A percentile compares a stretch with the other conserved stretches of the same genome.
These are phyloP conservation scores for Mirounga angustirostris DNA, from an alignment of 2,113 vertebrate species.

Conservation along the genomic window DNA sequence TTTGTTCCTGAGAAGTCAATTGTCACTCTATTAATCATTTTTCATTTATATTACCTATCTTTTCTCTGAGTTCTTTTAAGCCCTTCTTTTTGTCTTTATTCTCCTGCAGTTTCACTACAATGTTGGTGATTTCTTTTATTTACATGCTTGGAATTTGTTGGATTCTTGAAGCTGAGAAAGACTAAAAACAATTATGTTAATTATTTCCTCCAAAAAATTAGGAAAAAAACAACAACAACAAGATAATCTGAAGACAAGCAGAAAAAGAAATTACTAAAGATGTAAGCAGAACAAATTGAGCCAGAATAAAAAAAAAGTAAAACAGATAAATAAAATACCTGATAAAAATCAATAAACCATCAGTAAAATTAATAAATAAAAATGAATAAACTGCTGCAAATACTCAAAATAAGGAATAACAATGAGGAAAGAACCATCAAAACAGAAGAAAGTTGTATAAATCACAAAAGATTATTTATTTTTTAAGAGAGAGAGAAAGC, in stretches of 20 bases:
- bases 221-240: not conserved
- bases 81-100: not conserved
- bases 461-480: not conserved
- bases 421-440: not conserved
- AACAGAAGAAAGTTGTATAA: not conserved
- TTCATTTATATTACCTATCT: not conserved
- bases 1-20: not conserved
- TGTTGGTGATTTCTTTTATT: not conserved
- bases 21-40: not conserved
- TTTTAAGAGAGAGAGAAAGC: not conserved
- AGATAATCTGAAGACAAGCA: not conserved
- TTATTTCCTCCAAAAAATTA: not conserved
- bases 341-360: not conserved
- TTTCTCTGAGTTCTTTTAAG: not conserved
- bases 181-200: slow-evolving; percentile 15
- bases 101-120: not conserved
- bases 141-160: not conserved
- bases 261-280: not conserved
- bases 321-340: not conserved
- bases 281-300: not conserved
- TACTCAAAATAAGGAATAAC: not conserved
- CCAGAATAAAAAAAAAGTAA: not conserved
- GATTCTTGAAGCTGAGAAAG: not conserved
- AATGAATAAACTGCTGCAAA: not conserved
- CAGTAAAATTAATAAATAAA: not conserved